Base-by-base conservation (phyloP, 2,888 invertebrate species). In the Onchidella celtica region DNA sequence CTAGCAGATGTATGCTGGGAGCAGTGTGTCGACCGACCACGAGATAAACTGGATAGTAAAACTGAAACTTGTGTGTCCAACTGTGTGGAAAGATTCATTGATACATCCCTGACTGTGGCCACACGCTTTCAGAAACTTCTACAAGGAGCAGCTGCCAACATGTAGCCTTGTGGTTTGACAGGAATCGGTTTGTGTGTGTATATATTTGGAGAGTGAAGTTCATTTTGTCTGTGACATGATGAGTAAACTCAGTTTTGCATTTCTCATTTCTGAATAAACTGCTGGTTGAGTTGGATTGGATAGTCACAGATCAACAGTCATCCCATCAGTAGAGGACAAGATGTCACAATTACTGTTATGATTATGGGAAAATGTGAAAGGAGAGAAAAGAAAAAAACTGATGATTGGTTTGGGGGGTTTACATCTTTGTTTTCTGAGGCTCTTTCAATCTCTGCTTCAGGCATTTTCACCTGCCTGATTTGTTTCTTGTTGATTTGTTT, bases 1-100 rank as follows among this genome's bases (percentile, higher is more conserved):
- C 96, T 98, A 92, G 97, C 97, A 89, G 98, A 98, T 90, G 95
- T 97, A 86, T 99, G 98, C 93, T 99, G 98, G 98, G 98, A 98
- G 27, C 97, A 97, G 92, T 99, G 98, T 92, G 95, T 98, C 55
- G 97, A 97, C 78, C 97, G 97, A 91, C 97, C 98, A 3, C 95
- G 96, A 55, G 95, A 95, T 68, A 98, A 97, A 94, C 93, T 98
- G 86, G 98, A 98, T 92, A 96, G 96, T 79, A 95, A 96, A 89
- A 97, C 97, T 0, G 98, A 98, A 94, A 96, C 96, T 0, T 98
- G 98, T 91, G 94, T 99, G 78, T 95, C 95, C 24, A 98, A 98
- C 93, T 98, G 98, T 93, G 98, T 98, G 0, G 97, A 98, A 90
- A 95, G 98, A 89, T 98, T 98, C 92, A 97, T 98, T 86, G 98